Base-by-base conservation (phyloP, 2,797 vertebrate species). In the Adelosebastes latens region DNA sequence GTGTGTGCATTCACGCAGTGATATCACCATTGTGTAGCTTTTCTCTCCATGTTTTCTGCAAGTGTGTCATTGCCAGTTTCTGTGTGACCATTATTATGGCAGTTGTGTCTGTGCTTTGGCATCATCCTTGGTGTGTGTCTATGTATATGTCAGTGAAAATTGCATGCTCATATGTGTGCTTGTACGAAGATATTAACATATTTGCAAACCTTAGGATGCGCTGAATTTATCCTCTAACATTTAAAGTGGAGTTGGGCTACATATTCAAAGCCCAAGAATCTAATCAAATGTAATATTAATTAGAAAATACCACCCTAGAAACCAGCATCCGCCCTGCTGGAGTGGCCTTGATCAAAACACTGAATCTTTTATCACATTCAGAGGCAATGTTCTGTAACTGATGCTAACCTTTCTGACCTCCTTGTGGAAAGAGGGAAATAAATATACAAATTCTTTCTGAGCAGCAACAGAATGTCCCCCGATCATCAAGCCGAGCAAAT, bases 21-120 rank as follows among this genome's bases (percentile, higher is more conserved):
- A 72, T 87, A 70, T 70, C 18, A 2, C 46, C 56, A 36, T 79
- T 68, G 77, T 79, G 24, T 79, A 76, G 79, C 9, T 61, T 60
- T 67, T 71, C 22, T 39, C 29, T 71, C 52, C 56, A 18, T 75
- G 72, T 70, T 75, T 75, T 52, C 24, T 80, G 55, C 3, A 11
- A 62, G 32, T 73, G 69, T 76, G 49, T 79, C 56, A 65, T 22
- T 29, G 22, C 22, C 24, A 31, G 14, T 67, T 46, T 71, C 22
- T 49, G 8, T n/a, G 29, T n/a, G 18, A 56, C 18, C 13, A 53
- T 46, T 32, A 6, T 42, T 46, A 11, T 11, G 2, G 24, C 31
- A 31, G 25, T 56, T 59, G 16, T 77, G 58, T 61, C 58, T 66
- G 24, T 75, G 58, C 80, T 78, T 27, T 36, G 34, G 32, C 34